A percentile compares a stretch with the other conserved stretches of the same genome.
phyloP scores from a whole-genome alignment of 2,797 vertebrate genomes.

The Uromys caudimaculatus region DNA sequence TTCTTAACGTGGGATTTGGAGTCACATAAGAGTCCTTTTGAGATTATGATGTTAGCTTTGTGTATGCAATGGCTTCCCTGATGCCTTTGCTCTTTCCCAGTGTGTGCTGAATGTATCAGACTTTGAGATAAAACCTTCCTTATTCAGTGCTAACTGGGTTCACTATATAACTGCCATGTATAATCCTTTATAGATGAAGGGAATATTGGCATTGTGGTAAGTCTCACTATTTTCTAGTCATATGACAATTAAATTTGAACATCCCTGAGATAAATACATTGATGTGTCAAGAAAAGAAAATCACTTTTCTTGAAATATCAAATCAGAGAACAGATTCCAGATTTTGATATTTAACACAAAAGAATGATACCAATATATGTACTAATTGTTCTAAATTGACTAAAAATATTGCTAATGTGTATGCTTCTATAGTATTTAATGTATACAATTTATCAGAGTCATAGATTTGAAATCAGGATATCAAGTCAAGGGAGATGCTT shows the following conservation, averaged over 20 bases:
- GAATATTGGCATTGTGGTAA: background rate
- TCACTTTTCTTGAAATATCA: background rate
- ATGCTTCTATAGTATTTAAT: background rate
- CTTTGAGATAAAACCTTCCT: slow-evolving; percentile 57
- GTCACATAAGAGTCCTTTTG: background rate
- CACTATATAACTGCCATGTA: background rate
- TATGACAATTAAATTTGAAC: background rate
- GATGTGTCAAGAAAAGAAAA: background rate
- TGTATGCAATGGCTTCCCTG: slow-evolving; percentile 56
- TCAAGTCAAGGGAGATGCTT: background rate
- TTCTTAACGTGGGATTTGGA: slow-evolving; percentile 74
- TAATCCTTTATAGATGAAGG: background rate
- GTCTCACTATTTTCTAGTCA: slow-evolving; percentile 31
- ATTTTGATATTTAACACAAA: background rate
- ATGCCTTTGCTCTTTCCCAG: slow-evolving; percentile 50
- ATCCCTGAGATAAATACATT: background rate
- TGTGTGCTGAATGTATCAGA: slow-evolving; percentile 36
- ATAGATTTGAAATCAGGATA: background rate
- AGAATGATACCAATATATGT: background rate
- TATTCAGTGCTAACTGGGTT: background rate
- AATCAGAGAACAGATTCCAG: background rate
- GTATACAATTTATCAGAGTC: background rate
- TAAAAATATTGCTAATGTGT: background rate
- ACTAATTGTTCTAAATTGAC: background rate
- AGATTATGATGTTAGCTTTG: slow-evolving; percentile 32